Conservation (phyloP, 2,888 invertebrate species). For the Geophilus truncorum region DNA sequence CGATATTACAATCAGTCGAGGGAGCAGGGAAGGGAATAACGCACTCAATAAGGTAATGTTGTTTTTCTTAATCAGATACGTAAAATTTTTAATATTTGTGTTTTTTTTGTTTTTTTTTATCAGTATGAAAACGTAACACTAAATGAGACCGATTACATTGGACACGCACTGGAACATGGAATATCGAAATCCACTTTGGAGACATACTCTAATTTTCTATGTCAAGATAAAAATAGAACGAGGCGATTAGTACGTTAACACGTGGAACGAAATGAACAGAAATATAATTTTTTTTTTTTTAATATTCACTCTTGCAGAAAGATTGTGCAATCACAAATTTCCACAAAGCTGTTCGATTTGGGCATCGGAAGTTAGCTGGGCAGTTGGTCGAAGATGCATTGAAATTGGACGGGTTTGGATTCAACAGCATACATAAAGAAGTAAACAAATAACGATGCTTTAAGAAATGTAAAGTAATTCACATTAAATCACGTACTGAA, state of each 20-base stretch:
- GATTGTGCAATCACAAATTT: slow-evolving; percentile 40
- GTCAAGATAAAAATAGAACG: slow-evolving; percentile 27
- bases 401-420: slow-evolving; percentile 46
- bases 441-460: too few relatives aligned
- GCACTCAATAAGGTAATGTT: slow-evolving; percentile 50
- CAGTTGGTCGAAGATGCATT: slow-evolving; percentile 46
- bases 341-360: slow-evolving; percentile 47
- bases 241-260: slow-evolving; percentile 32
- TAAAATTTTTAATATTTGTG: background rate
- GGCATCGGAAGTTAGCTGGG: slow-evolving; percentile 50
- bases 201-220: slow-evolving; percentile 29
- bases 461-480: too few relatives aligned
- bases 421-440: slow-evolving; percentile 49
- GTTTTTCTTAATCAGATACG: background rate
- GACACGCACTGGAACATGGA: slow-evolving; percentile 34
- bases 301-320: slow-evolving; percentile 36
- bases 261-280: background rate
- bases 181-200: slow-evolving; percentile 36
- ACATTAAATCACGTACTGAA: too few relatives aligned
- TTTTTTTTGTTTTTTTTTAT: background rate
- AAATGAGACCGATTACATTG: slow-evolving; percentile 35
- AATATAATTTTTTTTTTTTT: background rate
- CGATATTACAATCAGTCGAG: slow-evolving; percentile 49
- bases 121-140: slow-evolving; percentile 3
- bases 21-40: slow-evolving; percentile 53